These are phyloP conservation scores for Equus quagga DNA, from an alignment of 2,113 vertebrate genomes.

Conservation along the genomic window DNA sequence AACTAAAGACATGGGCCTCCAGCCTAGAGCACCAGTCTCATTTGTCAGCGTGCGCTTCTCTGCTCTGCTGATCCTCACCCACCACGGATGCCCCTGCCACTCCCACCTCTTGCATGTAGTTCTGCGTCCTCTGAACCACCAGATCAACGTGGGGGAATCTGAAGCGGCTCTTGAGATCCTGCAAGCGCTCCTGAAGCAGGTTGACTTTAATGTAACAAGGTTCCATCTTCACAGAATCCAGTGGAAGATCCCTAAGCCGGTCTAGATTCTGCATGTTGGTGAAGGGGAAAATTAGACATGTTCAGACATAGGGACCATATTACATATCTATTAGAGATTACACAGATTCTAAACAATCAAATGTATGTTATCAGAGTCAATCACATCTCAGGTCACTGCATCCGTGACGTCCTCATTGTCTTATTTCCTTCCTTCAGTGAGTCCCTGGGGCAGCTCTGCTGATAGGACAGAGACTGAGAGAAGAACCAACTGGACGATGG, in stretches of 20 bases:
- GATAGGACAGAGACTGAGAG: background rate
- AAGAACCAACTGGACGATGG: background rate
- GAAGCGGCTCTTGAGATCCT: constrained; percentile 91
- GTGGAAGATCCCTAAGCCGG: constrained; percentile 85
- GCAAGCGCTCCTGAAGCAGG: constrained; percentile 89
- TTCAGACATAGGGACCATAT: background rate
- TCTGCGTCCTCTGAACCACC: constrained; percentile 93
- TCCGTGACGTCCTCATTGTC: background rate
- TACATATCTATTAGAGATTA: background rate
- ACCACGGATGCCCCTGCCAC: fast-evolving
- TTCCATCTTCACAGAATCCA: constrained; percentile 89
- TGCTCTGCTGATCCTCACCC: background rate
- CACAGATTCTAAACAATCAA: background rate
- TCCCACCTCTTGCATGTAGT: constrained; percentile 94
- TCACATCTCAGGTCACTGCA: background rate
- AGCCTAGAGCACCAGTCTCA: fast-evolving
- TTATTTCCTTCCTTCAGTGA: background rate
- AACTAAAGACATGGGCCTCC: background rate
- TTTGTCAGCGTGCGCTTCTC: fast-evolving
- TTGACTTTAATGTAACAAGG: constrained; percentile 91
- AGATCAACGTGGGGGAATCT: constrained; percentile 88
- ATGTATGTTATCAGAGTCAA: background rate
- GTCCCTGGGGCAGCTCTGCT: background rate
- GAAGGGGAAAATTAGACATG: constrained; percentile 25
- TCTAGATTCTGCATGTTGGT: constrained; percentile 85